A percentile compares a stretch with the other conserved stretches of the same genome.
phyloP scores from a whole-genome alignment of 2,888 invertebrate genomes.

The Eremobia ochroleuca region DNA sequence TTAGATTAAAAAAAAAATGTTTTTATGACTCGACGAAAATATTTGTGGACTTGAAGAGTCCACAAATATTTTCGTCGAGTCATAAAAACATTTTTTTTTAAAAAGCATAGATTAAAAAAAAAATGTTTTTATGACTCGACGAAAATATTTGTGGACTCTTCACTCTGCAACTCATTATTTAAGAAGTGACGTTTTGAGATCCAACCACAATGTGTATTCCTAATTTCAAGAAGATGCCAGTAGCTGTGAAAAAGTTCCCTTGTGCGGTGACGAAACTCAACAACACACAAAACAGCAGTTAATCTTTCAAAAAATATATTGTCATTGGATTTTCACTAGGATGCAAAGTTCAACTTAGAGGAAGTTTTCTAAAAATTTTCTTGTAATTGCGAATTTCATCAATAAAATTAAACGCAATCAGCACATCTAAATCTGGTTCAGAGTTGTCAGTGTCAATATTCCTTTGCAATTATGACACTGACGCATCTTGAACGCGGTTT shows the following conservation, averaged over 20 bases:
- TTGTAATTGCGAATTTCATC: neutral
- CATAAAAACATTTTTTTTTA: too few species aligned
- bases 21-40: slow-evolving; percentile 4
- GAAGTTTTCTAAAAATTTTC: neutral
- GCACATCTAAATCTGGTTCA: too few species aligned
- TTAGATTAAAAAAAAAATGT: too few species aligned
- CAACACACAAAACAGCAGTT: rapidly evolving
- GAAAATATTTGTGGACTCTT: slow-evolving; percentile 29
- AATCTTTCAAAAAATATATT: neutral
- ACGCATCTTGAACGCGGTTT: too few species aligned
- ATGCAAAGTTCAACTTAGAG: neutral
- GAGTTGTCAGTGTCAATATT: too few species aligned
- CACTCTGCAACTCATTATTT: neutral
- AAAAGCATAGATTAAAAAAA: too few species aligned
- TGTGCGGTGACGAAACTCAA: neutral
- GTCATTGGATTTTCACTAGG: neutral
- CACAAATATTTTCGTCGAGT: too few species aligned
- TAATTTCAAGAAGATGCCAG: neutral
- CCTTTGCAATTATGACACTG: too few species aligned
- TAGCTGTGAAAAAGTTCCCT: too few species aligned
- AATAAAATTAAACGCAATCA: too few species aligned
- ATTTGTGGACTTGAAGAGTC: slow-evolving; percentile 32
- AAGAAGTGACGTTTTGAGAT: neutral
- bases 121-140: neutral
- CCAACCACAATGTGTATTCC: neutral